These are phyloP conservation scores for Sprattus sprattus DNA, from an alignment of 2,113 vertebrate species.

Conservation along the genomic window DNA sequence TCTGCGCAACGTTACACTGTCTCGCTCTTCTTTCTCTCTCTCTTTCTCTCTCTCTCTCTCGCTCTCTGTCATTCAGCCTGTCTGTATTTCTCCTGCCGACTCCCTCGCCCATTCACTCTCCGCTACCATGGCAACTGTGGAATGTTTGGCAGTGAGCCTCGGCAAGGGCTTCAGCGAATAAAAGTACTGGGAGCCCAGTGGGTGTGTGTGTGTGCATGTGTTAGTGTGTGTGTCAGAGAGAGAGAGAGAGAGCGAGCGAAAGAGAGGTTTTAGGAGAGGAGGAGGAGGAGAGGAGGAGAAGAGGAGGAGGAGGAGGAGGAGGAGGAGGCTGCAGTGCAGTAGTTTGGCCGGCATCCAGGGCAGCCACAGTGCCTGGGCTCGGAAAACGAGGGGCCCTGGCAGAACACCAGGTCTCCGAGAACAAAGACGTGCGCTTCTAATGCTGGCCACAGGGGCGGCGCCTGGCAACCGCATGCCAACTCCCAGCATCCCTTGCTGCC, in stretches of 20 bases:
- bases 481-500: constrained; percentile 86
- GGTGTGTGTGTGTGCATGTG: neutral
- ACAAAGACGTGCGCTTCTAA: constrained; percentile 90
- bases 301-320: neutral
- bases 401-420: constrained; percentile 81
- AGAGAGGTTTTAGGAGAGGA: neutral
- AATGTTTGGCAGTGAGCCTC: constrained; percentile 84
- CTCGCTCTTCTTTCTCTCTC: constrained; percentile 64
- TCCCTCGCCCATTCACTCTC: constrained; percentile 50
- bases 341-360: constrained; percentile 79
- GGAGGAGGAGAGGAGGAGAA: neutral
- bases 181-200: neutral
- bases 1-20: constrained; percentile 49
- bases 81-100: neutral
- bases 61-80: neutral
- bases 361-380: constrained; percentile 80
- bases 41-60: neutral
- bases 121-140: constrained; percentile 85
- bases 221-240: constrained; percentile 22
- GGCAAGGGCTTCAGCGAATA: constrained; percentile 62
- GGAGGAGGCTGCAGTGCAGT: constrained; percentile 45
- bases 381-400: constrained; percentile 85
- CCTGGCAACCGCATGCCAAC: constrained; percentile 81
- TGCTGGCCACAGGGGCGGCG: constrained; percentile 75
- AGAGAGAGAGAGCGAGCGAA: constrained; percentile 10